Base-by-base conservation (phyloP, 2,888 invertebrate genomes). In the Leptopilina syphax region DNA sequence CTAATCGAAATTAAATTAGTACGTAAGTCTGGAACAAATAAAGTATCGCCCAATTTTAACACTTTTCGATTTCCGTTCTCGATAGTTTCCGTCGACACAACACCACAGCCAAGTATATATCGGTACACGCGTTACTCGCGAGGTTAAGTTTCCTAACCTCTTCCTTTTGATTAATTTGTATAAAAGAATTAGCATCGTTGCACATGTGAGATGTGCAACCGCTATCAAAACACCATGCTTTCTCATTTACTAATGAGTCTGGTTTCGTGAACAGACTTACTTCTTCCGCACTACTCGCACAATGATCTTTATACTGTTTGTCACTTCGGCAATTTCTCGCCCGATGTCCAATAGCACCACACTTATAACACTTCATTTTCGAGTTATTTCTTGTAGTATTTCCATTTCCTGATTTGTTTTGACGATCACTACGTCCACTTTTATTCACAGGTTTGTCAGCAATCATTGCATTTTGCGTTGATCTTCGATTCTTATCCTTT, bases 261-360 rank as follows among this genome's bases (percentile, higher is more conserved):
- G 76, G 34, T n/a, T 18, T 54, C n/a, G 41, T n/a, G 9, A 76
- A 27, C 34, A 76, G 63, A 34, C 60, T 60, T 27, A 76, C 76
- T 9, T 65, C 34, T 65, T 76, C 65, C n/a, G 60, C 41, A 54
- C 18, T 27, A 18, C 54, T 78, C 34, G 63, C 78, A 44, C 70
- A 78, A 0, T 78, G 70, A 44, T 18, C 68, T 13, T 7, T 7
- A 8, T 57, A 10, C 54, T 60, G 41, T 57, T 81, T 81, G 47
- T 65, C 68, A 44, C 66, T 47, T 34, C 73, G 24, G 44, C 80
- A 81, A 60, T 81, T 76, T 65, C n/a, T 80, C 3, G 78, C 82
- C 1, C 80, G 77, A 18, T 80, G 79, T 4, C 79, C 79, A 13
- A 76, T 79, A 41, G 18, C 41, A 8, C 66, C 76, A 50, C 76